A percentile compares a stretch with the other conserved stretches of the same genome.
Evolutionary conservation across 2,888 invertebrate species (phyloP).

Genomic region (Tortrix viridana): DNA sequence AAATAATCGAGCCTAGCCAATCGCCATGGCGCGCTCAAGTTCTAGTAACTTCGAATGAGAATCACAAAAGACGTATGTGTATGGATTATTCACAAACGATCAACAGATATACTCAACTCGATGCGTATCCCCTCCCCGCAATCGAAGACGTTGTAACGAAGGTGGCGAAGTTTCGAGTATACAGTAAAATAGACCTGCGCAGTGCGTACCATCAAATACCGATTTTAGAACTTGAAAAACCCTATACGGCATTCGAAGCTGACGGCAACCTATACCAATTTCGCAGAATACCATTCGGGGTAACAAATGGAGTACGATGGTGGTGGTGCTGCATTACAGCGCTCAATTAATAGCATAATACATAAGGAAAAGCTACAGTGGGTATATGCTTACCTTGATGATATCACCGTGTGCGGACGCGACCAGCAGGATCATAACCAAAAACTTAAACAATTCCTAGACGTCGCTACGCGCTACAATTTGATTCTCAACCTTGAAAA

Average conservation of each 20-base stretch:
- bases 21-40: slow-evolving; percentile 13
- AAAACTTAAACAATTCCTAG: slow-evolving; percentile 4
- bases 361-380: not conserved
- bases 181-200: slow-evolving; percentile 5
- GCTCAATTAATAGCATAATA: not conserved
- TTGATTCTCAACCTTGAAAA: not conserved
- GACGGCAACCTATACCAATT: slow-evolving; percentile 8
- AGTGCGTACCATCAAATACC: slow-evolving; percentile 17
- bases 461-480: slow-evolving; percentile 4
- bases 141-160: slow-evolving; percentile 3
- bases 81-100: slow-evolving; percentile 4
- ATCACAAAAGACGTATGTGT: slow-evolving; percentile 7
- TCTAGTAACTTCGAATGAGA: slow-evolving; percentile 3
- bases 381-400: slow-evolving; percentile 5
- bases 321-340: not conserved
- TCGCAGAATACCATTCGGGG: slow-evolving; percentile 2
- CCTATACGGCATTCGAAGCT: slow-evolving; percentile 20
- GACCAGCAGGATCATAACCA: slow-evolving; percentile 9
- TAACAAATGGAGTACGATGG: slow-evolving; percentile 3
- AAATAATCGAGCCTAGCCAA: slow-evolving; percentile 7
- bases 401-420: slow-evolving; percentile 6
- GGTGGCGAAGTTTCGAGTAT: slow-evolving; percentile 3
- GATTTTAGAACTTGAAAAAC: slow-evolving; percentile 8
- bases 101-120: slow-evolving; percentile 7
- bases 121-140: slow-evolving; percentile 2